Conservation (phyloP, 1,140 invertebrate species). For the Battus philenor region DNA sequence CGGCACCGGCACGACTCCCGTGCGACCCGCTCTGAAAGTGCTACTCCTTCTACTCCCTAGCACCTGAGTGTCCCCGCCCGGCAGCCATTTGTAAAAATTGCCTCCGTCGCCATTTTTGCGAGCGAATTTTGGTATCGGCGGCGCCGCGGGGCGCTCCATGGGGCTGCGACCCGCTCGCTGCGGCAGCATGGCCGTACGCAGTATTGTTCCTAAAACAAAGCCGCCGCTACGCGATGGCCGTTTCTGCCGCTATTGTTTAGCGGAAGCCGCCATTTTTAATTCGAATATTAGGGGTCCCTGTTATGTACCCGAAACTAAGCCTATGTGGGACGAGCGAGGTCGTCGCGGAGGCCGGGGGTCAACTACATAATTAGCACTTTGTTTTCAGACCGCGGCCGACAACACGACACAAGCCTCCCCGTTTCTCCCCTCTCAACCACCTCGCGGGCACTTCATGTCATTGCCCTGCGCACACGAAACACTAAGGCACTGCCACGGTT, state of each 20-base stretch:
- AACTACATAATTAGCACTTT: neutral
- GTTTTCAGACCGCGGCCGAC: slow-evolving; percentile 12
- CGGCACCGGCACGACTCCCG: neutral
- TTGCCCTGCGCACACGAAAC: too few relatives aligned
- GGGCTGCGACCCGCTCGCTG: slow-evolving; percentile 67
- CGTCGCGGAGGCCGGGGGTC: too few relatives aligned
- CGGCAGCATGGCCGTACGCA: slow-evolving; percentile 59
- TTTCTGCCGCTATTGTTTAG: slow-evolving; percentile 56
- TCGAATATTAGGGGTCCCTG: slow-evolving; percentile 57
- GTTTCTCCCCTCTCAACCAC: too few relatives aligned
- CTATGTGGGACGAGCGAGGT: slow-evolving; percentile 6
- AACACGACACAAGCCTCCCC: too few relatives aligned
- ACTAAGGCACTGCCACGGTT: too few relatives aligned
- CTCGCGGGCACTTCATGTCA: too few relatives aligned
- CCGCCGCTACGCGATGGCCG: slow-evolving; percentile 41
- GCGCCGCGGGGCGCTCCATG: slow-evolving; percentile 61
- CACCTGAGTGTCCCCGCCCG: slow-evolving; percentile 49
- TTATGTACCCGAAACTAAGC: slow-evolving; percentile 21
- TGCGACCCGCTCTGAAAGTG: too few relatives aligned
- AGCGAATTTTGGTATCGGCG: slow-evolving; percentile 69
- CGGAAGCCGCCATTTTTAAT: slow-evolving; percentile 64
- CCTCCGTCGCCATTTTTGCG: slow-evolving; percentile 66
- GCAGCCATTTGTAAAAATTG: slow-evolving; percentile 73
- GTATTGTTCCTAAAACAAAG: slow-evolving; percentile 72
- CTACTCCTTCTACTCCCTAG: too few relatives aligned